Percentiles rank a stretch among this genome's conserved stretches.
Conservation (phyloP, 2,113 vertebrate species). For the Vombatus ursinus region DNA sequence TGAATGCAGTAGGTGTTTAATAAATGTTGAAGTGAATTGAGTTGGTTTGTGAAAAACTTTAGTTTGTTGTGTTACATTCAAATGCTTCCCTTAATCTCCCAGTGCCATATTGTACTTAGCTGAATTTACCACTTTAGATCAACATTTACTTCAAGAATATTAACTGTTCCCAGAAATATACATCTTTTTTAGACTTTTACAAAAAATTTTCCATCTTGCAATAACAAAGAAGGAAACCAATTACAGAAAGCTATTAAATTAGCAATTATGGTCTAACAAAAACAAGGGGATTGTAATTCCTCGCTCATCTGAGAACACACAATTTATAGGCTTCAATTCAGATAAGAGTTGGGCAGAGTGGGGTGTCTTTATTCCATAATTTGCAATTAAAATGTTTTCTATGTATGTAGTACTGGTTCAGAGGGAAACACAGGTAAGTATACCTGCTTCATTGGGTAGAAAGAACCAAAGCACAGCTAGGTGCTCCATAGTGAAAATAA, state of each 20-base stretch:
- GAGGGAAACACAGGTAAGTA: background rate
- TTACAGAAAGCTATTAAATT: background rate
- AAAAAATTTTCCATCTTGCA: background rate
- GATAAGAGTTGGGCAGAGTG: background rate
- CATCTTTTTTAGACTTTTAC: constrained; percentile 5
- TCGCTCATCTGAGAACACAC: background rate
- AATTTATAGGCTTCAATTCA: background rate
- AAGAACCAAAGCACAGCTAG: background rate
- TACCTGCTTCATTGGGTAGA: background rate
- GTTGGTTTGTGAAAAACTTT: background rate
- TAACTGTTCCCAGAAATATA: background rate
- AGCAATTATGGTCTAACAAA: background rate
- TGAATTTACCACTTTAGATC: constrained; percentile 15
- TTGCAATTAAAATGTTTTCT: background rate
- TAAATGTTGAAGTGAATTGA: background rate
- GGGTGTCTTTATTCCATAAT: background rate
- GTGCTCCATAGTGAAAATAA: background rate
- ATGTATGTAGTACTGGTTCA: background rate
- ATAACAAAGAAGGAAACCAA: background rate
- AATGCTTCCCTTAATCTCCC: constrained; percentile 2
- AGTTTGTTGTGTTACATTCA: constrained; percentile 5
- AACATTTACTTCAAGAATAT: constrained; percentile 11
- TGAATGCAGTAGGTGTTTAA: background rate
- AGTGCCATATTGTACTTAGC: background rate
- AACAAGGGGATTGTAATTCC: background rate